Evolutionary conservation across 2,113 vertebrate species (phyloP), one percentile per base, ranked within the genome.

Genomic region (Ictalurus punctatus): DNA sequence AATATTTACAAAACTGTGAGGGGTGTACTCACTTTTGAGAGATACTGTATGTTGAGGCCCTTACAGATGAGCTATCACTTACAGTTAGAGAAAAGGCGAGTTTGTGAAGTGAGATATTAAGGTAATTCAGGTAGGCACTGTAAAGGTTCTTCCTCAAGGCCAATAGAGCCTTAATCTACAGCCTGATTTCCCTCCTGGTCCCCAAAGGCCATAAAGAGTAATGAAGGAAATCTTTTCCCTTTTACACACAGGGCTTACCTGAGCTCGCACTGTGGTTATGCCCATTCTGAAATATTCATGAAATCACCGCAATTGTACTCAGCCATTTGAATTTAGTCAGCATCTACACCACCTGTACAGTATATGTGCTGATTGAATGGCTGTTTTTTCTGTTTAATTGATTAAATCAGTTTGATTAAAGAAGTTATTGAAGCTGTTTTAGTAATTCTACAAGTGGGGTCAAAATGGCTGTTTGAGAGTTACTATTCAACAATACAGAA

Each of bases 81-180:
- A 78, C 19, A 9, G 23, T 40, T 7, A 48, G 27, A 86, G 73
- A 78, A 79, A 88, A 73, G 14, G n/a, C 23, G 44, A 61, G 58
- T 81, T 78, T 76, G 61, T 69, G 59, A 90, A 88, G 83, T 90
- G 37, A 83, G 80, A 79, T 79, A 54, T 71, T 86, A 71, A 88
- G 61, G 73, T 85, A 69, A 87, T 89, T 87, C 79, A 87, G 37
- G 27, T 25, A 84, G 82, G 61, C 82, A 89, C 88, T 87, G 76
- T 78, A 13, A 74, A 54, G 56, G 71, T 83, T 56, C n/a, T 90
- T 13, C 65, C 86, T 82, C 19, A 30, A 86, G 63, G 40, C 83
- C 67, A 88, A 54, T 84, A 71, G 61, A 89, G 84, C 71, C 67
- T 84, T 90, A 89, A 90, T 91, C 89, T 89, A 48, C 44, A 71